These are phyloP conservation scores for Drosophila conformis DNA, from an alignment of 2,888 invertebrate species.

Conservation along the genomic window DNA sequence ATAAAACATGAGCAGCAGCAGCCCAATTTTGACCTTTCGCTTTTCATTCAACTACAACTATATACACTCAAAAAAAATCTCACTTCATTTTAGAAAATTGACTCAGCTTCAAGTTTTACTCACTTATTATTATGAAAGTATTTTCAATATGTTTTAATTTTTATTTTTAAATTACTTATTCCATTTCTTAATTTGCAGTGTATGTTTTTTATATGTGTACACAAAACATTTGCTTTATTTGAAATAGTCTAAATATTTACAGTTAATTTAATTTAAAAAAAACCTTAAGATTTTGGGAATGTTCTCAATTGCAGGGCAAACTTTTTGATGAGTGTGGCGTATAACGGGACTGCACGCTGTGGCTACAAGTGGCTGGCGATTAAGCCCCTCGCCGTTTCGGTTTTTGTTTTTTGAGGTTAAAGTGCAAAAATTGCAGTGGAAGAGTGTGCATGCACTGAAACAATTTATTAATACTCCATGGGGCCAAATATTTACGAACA, in stretches of 20 bases:
- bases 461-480: slow-evolving; percentile 31
- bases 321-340: neutral
- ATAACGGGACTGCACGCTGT: slow-evolving; percentile 66
- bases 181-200: neutral
- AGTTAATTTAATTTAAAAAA: no score
- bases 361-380: slow-evolving; percentile 71
- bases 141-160: no score
- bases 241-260: no score
- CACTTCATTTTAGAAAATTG: neutral
- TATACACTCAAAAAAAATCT: neutral
- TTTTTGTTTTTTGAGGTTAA: slow-evolving; percentile 60
- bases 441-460: slow-evolving; percentile 21
- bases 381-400: slow-evolving; percentile 5
- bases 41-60: slow-evolving; percentile 23
- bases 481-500: slow-evolving; percentile 64
- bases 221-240: neutral
- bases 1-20: slow-evolving; percentile 75
- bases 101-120: neutral
- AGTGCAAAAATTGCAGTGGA: slow-evolving; percentile 50
- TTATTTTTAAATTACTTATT: neutral
- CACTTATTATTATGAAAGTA: neutral
- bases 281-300: neutral
- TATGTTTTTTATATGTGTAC: neutral
- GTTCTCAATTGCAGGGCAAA: neutral
- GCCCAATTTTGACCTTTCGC: slow-evolving; percentile 73